These are phyloP conservation scores for Ariolimax columbianus DNA, from an alignment of 2,888 invertebrate species.

Conservation along the genomic window DNA sequence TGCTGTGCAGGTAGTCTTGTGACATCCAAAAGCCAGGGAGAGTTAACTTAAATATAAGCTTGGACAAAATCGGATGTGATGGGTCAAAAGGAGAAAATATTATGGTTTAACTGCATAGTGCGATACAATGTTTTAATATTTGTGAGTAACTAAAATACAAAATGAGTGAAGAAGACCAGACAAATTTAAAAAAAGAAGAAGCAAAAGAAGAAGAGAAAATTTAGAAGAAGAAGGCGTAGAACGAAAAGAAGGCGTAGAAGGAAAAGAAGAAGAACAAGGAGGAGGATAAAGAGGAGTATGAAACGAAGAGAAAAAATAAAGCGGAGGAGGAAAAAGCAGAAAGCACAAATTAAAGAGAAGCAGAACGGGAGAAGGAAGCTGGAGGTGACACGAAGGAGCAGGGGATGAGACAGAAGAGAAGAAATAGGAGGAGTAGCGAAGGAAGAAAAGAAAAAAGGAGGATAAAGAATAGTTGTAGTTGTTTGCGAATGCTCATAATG, in stretches of 20 bases:
- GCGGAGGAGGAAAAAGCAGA: neutral
- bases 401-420: slow-evolving; percentile 8
- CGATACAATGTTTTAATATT: too few relatives aligned
- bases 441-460: neutral
- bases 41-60: too few relatives aligned
- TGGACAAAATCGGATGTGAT: too few relatives aligned
- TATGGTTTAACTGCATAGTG: too few relatives aligned
- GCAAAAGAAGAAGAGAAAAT: neutral
- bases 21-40: too few relatives aligned
- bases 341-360: neutral
- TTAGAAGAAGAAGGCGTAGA: slow-evolving; percentile 38
- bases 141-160: too few relatives aligned
- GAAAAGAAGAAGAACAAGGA: slow-evolving; percentile 40
- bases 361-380: slow-evolving; percentile 8
- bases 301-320: neutral
- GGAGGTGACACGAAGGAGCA: slow-evolving; percentile 15
- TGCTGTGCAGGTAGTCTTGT: too few relatives aligned
- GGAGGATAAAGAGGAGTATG: neutral
- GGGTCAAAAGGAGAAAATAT: too few relatives aligned
- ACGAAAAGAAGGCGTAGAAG: slow-evolving; percentile 20
- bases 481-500: too few relatives aligned
- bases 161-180: neutral
- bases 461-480: too few relatives aligned
- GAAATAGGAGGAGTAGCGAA: neutral
- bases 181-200: neutral